Conservation (phyloP, 1,140 invertebrate genomes). For the Drosophila burlai region DNA sequence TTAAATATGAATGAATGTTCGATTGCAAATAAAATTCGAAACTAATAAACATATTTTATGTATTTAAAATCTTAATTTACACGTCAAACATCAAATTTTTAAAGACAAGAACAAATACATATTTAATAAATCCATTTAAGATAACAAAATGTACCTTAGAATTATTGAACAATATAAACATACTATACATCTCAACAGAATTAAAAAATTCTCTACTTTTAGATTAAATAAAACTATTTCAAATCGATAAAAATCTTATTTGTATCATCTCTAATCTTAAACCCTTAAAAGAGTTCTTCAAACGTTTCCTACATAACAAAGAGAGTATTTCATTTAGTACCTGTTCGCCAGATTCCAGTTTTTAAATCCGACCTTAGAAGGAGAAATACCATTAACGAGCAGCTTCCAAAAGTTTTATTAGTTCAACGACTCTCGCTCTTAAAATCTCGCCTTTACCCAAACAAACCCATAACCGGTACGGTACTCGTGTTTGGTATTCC, state of each 20-base stretch:
- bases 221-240: background rate
- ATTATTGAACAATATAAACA: background rate
- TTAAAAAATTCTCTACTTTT: background rate
- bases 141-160: background rate
- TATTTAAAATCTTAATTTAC: too few relatives aligned
- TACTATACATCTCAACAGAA: background rate
- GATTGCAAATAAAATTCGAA: too few relatives aligned
- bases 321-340: background rate
- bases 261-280: background rate
- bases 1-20: background rate
- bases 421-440: constrained; percentile 28
- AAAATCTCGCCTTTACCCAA: background rate
- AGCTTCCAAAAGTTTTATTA: constrained; percentile 33
- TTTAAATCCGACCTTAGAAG: constrained; percentile 19
- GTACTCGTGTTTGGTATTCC: constrained; percentile 5
- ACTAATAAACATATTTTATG: too few relatives aligned
- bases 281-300: background rate
- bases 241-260: too few relatives aligned
- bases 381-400: constrained; percentile 12
- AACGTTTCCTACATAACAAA: background rate
- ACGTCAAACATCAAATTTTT: too few relatives aligned
- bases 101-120: background rate
- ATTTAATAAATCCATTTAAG: background rate
- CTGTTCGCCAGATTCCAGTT: constrained; percentile 3
- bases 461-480: constrained; percentile 22